Conservation (phyloP, 2,797 vertebrate species). For the Tapera naevia region DNA sequence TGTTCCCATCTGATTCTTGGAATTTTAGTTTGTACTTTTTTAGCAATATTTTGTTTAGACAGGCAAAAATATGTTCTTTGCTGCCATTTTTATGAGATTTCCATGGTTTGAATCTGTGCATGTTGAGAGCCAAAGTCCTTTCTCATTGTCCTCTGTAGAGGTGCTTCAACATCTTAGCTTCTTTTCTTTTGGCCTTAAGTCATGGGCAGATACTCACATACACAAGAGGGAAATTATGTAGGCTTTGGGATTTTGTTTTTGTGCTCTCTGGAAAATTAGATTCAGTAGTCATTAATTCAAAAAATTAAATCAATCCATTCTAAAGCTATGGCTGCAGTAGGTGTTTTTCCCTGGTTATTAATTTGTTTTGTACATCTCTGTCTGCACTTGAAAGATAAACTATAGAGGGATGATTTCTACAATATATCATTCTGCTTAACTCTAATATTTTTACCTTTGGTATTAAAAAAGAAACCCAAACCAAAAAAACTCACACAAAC, state of each 20-base stretch:
- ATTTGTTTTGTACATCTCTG: not conserved
- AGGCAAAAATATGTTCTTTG: slow-evolving; percentile 24
- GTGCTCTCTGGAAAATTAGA: not conserved
- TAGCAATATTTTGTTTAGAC: slow-evolving; percentile 57
- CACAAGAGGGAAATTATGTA: not conserved
- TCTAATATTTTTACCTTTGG: not conserved
- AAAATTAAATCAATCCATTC: not conserved
- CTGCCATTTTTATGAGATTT: not conserved
- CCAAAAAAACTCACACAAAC: not conserved
- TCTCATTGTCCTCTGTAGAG: not conserved
- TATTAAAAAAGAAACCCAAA: not conserved
- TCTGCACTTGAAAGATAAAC: not conserved
- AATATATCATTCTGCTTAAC: not conserved
- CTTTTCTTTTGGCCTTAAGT: not conserved
- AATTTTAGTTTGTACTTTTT: not conserved
- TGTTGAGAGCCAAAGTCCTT: not conserved
- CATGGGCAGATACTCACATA: rapidly evolving
- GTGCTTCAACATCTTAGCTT: not conserved
- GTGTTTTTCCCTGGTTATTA: not conserved
- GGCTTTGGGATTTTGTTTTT: not conserved
- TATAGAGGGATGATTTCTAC: not conserved
- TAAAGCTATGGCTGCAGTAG: not conserved
- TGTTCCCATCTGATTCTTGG: not conserved
- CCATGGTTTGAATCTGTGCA: slow-evolving; percentile 17
- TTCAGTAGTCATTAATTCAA: not conserved